Evolutionary conservation across 2,113 vertebrate genomes (phyloP).

Genomic region (Saimiri boliviensis): DNA sequence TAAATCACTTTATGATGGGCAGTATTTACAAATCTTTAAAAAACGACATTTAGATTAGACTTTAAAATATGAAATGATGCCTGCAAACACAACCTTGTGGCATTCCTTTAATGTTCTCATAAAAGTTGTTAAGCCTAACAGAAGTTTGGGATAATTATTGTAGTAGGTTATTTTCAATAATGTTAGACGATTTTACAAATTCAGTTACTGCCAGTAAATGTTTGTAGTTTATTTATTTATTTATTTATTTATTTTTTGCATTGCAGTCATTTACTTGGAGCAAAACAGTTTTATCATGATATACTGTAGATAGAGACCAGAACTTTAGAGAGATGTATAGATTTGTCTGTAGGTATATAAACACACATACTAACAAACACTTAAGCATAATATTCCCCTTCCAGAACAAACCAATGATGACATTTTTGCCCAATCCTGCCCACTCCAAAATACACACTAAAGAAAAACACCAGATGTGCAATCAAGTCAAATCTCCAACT

Average conservation of each 20-base stretch:
- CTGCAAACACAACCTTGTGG: slow-evolving; percentile 46
- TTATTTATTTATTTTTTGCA: slow-evolving; percentile 1
- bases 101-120: slow-evolving; percentile 64
- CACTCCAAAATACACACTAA: not conserved
- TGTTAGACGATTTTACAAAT: slow-evolving; percentile 55
- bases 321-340: not conserved
- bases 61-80: slow-evolving; percentile 62
- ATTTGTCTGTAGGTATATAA: not conserved
- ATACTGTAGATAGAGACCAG: not conserved
- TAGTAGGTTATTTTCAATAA: slow-evolving; percentile 61
- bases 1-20: not conserved
- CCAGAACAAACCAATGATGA: not conserved
- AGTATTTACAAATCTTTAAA: slow-evolving; percentile 51
- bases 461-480: not conserved
- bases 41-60: slow-evolving; percentile 46
- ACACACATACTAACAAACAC: not conserved
- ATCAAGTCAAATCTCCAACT: slow-evolving; percentile 10
- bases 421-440: not conserved
- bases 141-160: slow-evolving; percentile 65
- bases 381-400: not conserved
- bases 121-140: slow-evolving; percentile 63
- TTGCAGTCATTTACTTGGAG: slow-evolving; percentile 1
- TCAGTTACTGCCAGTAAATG: slow-evolving; percentile 22
- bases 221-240: not conserved
- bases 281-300: not conserved